Percentiles rank a stretch among this genome's conserved stretches.
Evolutionary conservation across 1,140 invertebrate genomes (phyloP).

Genomic region (Brachionus rotundiformis): DNA sequence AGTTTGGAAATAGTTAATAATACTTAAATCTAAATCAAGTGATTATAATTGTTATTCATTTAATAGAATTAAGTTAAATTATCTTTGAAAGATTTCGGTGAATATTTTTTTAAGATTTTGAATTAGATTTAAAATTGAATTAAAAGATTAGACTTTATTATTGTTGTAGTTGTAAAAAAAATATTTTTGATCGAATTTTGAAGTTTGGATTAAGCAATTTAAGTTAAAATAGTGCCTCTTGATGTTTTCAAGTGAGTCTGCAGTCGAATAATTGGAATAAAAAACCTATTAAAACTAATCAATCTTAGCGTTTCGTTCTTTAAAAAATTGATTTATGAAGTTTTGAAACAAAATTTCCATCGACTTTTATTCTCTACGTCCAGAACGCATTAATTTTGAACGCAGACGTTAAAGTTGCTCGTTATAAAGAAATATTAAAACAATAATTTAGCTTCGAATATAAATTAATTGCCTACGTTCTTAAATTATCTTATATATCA

Average conservation of each 20-base stretch:
- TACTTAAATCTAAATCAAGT: no score
- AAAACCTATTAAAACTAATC: slow-evolving; percentile 45
- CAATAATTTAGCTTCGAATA: background rate
- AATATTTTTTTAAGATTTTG: background rate
- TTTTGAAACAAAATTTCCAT: slow-evolving; percentile 31
- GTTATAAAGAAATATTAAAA: slow-evolving; percentile 12
- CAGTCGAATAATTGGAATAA: slow-evolving; percentile 16
- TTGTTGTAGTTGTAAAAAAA: slow-evolving; percentile 12
- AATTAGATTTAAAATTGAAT: background rate
- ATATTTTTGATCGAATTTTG: slow-evolving; percentile 13
- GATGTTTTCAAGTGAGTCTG: slow-evolving; percentile 22
- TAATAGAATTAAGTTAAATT: background rate
- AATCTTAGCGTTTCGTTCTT: slow-evolving; percentile 30
- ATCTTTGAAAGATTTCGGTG: background rate
- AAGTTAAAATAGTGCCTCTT: background rate
- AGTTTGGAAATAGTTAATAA: no score
- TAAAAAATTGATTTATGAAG: slow-evolving; percentile 35
- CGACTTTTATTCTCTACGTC: background rate
- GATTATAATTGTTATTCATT: background rate
- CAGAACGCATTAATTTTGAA: slow-evolving; percentile 7
- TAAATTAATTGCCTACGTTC: slow-evolving; percentile 15
- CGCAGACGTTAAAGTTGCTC: slow-evolving; percentile 30
- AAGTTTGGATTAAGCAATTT: slow-evolving; percentile 30
- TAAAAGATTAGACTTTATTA: background rate
- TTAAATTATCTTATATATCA: background rate